A percentile compares a stretch with the other conserved stretches of the same genome.
phyloP scores from a whole-genome alignment of 2,888 invertebrate species.

The Bruchidius siliquastri region DNA sequence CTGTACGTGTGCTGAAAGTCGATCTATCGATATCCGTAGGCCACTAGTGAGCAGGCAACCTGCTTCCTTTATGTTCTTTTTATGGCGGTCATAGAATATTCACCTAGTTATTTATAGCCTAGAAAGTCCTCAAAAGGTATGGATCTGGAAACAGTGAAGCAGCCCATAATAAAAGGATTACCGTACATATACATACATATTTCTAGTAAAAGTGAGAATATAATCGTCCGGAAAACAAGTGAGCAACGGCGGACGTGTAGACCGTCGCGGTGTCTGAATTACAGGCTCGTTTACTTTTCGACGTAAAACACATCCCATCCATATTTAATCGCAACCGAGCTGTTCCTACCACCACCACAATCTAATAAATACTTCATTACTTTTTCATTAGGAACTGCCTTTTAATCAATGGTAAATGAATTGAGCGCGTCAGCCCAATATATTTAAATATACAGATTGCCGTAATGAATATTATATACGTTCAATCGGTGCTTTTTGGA shows the following conservation, averaged over 20 bases:
- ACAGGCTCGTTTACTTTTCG: background rate
- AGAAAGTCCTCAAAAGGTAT: background rate
- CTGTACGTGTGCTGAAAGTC: too few species aligned
- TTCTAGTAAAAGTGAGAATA: background rate
- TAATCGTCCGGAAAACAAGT: background rate
- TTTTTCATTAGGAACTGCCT: background rate
- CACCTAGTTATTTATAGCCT: background rate
- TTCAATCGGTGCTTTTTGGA: background rate
- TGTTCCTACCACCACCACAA: background rate
- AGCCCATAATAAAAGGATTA: background rate
- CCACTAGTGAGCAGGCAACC: too few species aligned
- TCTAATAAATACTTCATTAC: background rate
- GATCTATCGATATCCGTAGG: too few species aligned
- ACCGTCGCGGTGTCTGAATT: background rate
- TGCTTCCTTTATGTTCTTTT: background rate
- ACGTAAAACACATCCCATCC: background rate
- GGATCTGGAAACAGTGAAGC: background rate
- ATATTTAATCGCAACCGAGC: background rate
- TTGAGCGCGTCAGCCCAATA: background rate
- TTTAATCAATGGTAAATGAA: background rate
- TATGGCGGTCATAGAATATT: background rate
- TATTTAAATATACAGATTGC: background rate
- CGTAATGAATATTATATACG: background rate
- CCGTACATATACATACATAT: background rate
- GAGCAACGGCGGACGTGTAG: background rate